These are phyloP conservation scores for Pomatostomus ruficeps DNA, from an alignment of 2,113 vertebrate species.

Conservation along the genomic window DNA sequence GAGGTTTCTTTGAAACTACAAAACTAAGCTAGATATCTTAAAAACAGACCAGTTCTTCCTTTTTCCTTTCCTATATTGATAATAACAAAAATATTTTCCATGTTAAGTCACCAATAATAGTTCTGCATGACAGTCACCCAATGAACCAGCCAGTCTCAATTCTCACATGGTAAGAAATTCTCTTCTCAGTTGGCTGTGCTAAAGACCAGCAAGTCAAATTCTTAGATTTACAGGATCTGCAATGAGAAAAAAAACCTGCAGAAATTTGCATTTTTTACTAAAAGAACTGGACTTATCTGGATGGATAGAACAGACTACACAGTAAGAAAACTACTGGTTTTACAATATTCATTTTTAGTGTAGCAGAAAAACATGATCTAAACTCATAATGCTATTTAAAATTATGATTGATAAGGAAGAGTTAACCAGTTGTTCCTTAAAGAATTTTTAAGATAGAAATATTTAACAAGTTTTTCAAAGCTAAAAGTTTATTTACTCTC, in stretches of 20 bases:
- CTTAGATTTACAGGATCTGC: neutral
- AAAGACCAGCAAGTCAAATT: neutral
- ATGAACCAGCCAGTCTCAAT: neutral
- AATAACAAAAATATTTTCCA: neutral
- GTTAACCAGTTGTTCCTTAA: neutral
- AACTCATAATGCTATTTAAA: neutral
- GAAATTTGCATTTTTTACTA: neutral
- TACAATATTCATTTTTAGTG: neutral
- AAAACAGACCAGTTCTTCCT: neutral
- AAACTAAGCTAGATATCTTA: neutral
- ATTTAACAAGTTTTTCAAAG: neutral
- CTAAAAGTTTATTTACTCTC: neutral
- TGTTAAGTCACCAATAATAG: neutral
- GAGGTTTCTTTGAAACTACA: neutral
- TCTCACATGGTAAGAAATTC: neutral
- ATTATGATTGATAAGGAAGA: neutral
- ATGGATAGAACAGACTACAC: rapidly evolving
- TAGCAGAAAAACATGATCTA: neutral
- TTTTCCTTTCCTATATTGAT: neutral
- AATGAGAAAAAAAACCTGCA: neutral
- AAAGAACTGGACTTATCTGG: neutral
- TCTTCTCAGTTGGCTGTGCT: neutral
- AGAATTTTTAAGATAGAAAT: neutral
- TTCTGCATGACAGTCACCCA: neutral
- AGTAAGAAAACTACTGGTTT: neutral